Percentiles rank a stretch among this genome's conserved stretches.
These are phyloP conservation scores for Spisula subtruncata DNA, from an alignment of 2,888 invertebrate species.

Conservation along the genomic window DNA sequence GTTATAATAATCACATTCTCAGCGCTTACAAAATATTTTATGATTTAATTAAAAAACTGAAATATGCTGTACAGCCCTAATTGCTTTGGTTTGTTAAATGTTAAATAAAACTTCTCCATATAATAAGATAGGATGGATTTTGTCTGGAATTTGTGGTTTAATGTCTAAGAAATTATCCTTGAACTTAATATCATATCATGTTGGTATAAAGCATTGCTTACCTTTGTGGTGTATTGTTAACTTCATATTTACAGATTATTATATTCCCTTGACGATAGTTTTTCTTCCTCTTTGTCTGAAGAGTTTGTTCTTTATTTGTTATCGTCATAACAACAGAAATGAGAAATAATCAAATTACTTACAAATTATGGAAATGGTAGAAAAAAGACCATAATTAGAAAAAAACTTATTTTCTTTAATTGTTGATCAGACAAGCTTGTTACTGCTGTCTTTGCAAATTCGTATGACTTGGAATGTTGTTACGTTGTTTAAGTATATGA, in stretches of 20 bases:
- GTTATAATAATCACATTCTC: background rate
- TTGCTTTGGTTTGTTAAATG: background rate
- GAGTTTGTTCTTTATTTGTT: background rate
- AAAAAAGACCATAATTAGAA: background rate
- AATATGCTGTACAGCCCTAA: background rate
- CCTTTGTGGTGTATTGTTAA: background rate
- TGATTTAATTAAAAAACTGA: background rate
- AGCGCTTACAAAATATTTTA: background rate
- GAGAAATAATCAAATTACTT: background rate
- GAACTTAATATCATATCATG: background rate
- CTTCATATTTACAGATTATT: background rate
- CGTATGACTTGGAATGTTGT: too few relatives aligned
- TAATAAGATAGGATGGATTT: background rate
- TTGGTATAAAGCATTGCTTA: background rate
- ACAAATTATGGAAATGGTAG: background rate
- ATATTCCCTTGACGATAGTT: background rate
- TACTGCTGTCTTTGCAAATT: too few relatives aligned
- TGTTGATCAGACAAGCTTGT: background rate
- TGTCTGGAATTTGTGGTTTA: slow-evolving; percentile 3
- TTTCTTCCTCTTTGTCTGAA: background rate
- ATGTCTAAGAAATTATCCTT: slow-evolving; percentile 11
- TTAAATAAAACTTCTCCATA: slow-evolving; percentile 2
- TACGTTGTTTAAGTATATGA: too few relatives aligned
- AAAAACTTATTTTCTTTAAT: background rate
- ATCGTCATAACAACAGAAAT: slow-evolving; percentile 1